Conservation (phyloP, 1,140 invertebrate species). For the Teleopsis dalmanni region DNA sequence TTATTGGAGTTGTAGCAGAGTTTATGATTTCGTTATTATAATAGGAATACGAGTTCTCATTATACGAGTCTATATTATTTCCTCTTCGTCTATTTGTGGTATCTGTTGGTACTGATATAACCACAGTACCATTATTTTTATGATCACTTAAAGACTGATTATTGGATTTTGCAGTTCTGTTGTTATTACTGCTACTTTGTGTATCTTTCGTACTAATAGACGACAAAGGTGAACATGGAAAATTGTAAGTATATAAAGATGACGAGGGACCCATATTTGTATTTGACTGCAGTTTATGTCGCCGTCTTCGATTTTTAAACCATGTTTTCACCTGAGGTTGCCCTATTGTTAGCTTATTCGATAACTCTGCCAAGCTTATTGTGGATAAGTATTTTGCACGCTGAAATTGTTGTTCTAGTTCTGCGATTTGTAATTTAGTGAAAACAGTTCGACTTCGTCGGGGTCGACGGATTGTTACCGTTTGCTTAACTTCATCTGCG, state of each 20-base stretch:
- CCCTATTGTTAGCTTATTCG: slow-evolving; percentile 60
- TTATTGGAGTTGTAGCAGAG: slow-evolving; percentile 19
- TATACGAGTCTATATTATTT: too few relatives aligned
- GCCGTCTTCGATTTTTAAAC: slow-evolving; percentile 49
- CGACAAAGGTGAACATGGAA: too few relatives aligned
- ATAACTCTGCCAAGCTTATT: slow-evolving; percentile 70
- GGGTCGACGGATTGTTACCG: slow-evolving; percentile 34
- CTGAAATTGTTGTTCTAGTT: slow-evolving; percentile 46
- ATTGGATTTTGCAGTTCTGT: too few relatives aligned
- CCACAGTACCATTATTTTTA: too few relatives aligned
- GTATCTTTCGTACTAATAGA: too few relatives aligned
- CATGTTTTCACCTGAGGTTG: slow-evolving; percentile 89
- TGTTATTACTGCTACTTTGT: too few relatives aligned
- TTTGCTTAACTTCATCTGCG: slow-evolving; percentile 31
- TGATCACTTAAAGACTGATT: too few relatives aligned
- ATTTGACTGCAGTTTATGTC: slow-evolving; percentile 36
- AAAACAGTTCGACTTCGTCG: slow-evolving; percentile 64
- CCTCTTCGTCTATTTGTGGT: too few relatives aligned
- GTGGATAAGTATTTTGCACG: slow-evolving; percentile 71
- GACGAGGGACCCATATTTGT: slow-evolving; percentile 37
- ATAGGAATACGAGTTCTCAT: too few relatives aligned
- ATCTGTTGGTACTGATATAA: too few relatives aligned
- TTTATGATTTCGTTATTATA: too few relatives aligned
- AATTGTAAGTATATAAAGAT: too few relatives aligned
- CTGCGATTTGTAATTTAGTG: slow-evolving; percentile 69